Conservation (phyloP, 2,888 invertebrate species). For the Microdon myrmicae region DNA sequence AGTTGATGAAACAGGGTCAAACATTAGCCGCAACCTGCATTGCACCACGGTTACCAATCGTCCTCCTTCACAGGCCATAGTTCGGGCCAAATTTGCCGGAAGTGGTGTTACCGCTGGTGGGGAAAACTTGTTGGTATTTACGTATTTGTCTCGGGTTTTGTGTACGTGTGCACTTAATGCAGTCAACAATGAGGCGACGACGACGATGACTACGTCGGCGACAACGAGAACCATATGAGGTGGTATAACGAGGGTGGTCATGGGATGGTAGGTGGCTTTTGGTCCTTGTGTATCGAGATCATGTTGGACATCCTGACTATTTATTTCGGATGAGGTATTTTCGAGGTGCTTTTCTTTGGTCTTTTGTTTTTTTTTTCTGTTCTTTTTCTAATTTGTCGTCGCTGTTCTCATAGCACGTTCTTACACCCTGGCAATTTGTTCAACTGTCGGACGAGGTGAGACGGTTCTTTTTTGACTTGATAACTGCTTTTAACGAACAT, state of each 20-base stretch:
- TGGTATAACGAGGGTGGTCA: too few relatives aligned
- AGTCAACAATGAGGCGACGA: slow-evolving; percentile 49
- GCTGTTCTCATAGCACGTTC: slow-evolving; percentile 15
- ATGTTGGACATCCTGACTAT: slow-evolving; percentile 10
- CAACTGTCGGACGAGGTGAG: neutral
- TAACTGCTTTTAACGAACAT: slow-evolving; percentile 44
- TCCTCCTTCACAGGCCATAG: slow-evolving; percentile 16
- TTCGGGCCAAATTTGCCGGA: neutral
- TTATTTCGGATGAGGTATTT: slow-evolving; percentile 21
- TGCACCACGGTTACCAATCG: slow-evolving; percentile 59
- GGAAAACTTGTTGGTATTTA: slow-evolving; percentile 41
- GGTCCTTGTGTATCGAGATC: slow-evolving; percentile 10
- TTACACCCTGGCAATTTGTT: slow-evolving; percentile 29
- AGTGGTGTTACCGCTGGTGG: slow-evolving; percentile 44
- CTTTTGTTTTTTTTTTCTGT: too few relatives aligned
- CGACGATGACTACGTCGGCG: too few relatives aligned
- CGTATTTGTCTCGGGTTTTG: neutral
- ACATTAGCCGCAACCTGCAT: slow-evolving; percentile 67
- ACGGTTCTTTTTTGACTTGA: slow-evolving; percentile 39
- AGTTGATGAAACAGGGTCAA: slow-evolving; percentile 64
- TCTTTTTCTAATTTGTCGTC: slow-evolving; percentile 4
- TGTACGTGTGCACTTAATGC: slow-evolving; percentile 27
- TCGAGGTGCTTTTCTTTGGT: slow-evolving; percentile 4
- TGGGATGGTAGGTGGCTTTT: slow-evolving; percentile 20
- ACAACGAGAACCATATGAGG: too few relatives aligned